These are phyloP conservation scores for Donacobius atricapilla DNA, from an alignment of 2,113 vertebrate genomes.

Conservation along the genomic window DNA sequence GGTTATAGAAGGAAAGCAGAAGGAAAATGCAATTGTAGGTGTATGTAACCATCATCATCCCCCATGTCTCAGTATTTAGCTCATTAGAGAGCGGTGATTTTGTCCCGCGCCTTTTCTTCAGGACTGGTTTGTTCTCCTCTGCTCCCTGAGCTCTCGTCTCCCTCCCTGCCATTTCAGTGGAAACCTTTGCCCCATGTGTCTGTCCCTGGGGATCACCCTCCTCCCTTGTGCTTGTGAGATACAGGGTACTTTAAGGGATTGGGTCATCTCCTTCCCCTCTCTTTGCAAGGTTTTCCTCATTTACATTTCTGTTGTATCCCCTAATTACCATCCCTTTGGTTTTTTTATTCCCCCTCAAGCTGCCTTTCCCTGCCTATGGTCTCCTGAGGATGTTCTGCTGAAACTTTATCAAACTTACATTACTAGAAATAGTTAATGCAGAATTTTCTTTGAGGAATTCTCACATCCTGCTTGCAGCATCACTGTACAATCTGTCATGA, in stretches of 20 bases:
- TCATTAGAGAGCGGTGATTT: background rate
- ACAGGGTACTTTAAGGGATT: background rate
- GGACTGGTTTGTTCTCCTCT: background rate
- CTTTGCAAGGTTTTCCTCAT: background rate
- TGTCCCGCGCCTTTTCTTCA: background rate
- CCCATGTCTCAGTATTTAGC: background rate
- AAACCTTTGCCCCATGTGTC: background rate
- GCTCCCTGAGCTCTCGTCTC: background rate
- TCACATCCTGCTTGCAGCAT: background rate
- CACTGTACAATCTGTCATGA: background rate
- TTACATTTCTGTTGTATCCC: background rate
- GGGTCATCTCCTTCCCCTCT: background rate
- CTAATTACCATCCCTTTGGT: slow-evolving; percentile 11
- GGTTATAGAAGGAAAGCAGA: background rate
- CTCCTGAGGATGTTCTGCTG: background rate
- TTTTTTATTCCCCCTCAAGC: background rate
- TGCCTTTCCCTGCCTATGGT: background rate
- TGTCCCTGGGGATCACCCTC: background rate
- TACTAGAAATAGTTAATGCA: background rate
- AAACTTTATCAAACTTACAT: background rate
- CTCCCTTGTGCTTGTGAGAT: background rate
- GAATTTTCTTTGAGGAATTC: background rate
- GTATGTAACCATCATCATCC: background rate
- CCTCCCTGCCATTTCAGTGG: background rate
- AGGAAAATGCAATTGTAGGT: background rate